Evolutionary conservation across 2,797 vertebrate species (phyloP).

Genomic region (Momotus momota): DNA sequence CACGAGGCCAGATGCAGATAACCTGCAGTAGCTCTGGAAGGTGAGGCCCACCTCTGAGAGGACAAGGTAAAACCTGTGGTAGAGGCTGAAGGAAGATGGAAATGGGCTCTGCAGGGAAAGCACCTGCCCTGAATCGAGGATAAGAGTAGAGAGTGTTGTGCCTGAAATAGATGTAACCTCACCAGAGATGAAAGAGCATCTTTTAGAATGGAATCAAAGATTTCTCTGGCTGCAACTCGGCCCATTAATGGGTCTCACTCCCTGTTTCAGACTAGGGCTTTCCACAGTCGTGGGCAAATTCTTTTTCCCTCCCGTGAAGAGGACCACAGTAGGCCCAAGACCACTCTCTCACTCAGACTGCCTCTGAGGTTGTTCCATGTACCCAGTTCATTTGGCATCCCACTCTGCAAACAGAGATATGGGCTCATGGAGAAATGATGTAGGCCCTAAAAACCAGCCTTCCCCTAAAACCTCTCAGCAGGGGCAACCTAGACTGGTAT

Average conservation of each 20-base stretch:
- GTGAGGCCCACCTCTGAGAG: rapidly evolving
- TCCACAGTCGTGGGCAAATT: background rate
- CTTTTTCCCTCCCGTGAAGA: background rate
- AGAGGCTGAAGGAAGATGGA: background rate
- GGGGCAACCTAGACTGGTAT: rapidly evolving
- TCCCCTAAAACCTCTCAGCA: background rate
- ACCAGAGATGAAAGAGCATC: background rate
- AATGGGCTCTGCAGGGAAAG: background rate
- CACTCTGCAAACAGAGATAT: rapidly evolving
- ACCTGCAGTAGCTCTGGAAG: rapidly evolving
- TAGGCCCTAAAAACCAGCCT: background rate
- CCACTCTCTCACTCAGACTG: background rate
- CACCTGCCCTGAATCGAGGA: background rate
- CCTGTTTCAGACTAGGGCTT: background rate
- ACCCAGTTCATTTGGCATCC: background rate
- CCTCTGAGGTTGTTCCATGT: background rate
- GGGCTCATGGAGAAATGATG: rapidly evolving
- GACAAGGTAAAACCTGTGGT: background rate
- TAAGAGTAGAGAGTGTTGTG: background rate
- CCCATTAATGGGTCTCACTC: background rate
- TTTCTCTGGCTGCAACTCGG: background rate
- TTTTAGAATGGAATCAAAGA: background rate
- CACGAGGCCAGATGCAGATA: rapidly evolving
- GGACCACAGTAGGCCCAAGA: background rate
- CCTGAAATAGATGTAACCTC: rapidly evolving